phyloP scores from a whole-genome alignment of 2,113 vertebrate genomes.

The Epinephelus cyanopodus region DNA sequence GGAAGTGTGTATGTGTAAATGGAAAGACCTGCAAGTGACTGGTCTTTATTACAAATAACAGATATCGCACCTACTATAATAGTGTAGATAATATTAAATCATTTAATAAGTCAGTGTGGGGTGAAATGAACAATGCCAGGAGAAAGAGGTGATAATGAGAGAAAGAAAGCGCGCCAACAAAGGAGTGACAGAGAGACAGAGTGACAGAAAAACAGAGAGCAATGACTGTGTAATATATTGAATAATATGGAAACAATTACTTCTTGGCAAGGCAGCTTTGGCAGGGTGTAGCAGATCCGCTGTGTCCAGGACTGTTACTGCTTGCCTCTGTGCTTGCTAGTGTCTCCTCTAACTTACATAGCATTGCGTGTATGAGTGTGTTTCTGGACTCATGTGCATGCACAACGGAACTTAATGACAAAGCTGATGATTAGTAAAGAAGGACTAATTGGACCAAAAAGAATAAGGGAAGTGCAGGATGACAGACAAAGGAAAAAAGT shows the following conservation, averaged over 20 bases:
- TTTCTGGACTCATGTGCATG: not conserved
- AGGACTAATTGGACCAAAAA: constrained; percentile 20
- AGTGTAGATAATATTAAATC: constrained; percentile 14
- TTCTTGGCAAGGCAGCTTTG: constrained; percentile 66
- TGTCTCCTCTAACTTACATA: constrained; percentile 21
- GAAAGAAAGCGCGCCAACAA: constrained; percentile 24
- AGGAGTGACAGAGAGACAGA: constrained; percentile 37
- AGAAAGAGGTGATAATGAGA: constrained; percentile 58
- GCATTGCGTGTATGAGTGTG: constrained; percentile 20
- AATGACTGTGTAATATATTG: constrained; percentile 62
- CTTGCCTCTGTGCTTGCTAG: constrained; percentile 20
- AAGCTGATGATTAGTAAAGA: constrained; percentile 20
- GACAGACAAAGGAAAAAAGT: not conserved
- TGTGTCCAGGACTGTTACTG: constrained; percentile 55
- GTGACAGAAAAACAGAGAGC: constrained; percentile 40
- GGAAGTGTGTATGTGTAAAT: not conserved
- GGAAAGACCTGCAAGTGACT: constrained; percentile 24
- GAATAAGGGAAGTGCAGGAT: not conserved
- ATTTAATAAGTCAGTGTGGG: constrained; percentile 23
- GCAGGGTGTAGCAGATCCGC: constrained; percentile 47
- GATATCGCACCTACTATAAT: constrained; percentile 33
- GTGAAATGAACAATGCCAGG: constrained; percentile 28
- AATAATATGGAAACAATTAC: constrained; percentile 83
- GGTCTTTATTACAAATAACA: constrained; percentile 45
- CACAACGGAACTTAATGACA: constrained; percentile 8